A percentile compares a stretch with the other conserved stretches of the same genome.
Evolutionary conservation across 2,797 vertebrate genomes (phyloP).

Genomic region (Notolepis coatsorum): DNA sequence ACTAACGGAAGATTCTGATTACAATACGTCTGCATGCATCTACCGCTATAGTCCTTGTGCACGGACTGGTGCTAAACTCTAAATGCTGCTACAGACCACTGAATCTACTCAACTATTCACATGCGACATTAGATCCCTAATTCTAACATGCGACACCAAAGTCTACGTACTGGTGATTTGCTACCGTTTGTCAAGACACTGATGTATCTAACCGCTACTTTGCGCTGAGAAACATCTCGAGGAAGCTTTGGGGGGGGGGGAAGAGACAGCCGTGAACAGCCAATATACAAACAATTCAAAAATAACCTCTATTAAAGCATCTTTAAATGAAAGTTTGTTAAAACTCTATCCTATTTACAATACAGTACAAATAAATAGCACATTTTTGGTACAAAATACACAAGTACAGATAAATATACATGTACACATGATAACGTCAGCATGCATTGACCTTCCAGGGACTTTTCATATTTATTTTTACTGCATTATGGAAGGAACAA

Average conservation of each 20-base stretch:
- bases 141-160: conserved; percentile 28
- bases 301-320: background rate
- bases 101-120: background rate
- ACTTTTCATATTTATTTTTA: conserved; percentile 3
- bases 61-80: background rate
- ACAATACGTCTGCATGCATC: conserved; percentile 26
- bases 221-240: background rate
- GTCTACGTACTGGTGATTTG: no score
- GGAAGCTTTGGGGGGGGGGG: no score
- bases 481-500: conserved; percentile 6
- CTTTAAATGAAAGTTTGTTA: background rate
- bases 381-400: conserved; percentile 24
- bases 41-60: background rate
- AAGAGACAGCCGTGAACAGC: background rate
- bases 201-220: conserved; percentile 13
- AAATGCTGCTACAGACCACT: background rate
- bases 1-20: conserved; percentile 10
- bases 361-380: conserved; percentile 40
- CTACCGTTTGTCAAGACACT: background rate
- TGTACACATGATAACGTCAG: background rate
- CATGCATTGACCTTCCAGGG: conserved; percentile 49
- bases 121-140: background rate
- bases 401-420: background rate
- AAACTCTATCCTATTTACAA: conserved; percentile 26
- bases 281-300: background rate